Base-by-base conservation (phyloP, 2,797 vertebrate species). In the Onychomys torridus region DNA sequence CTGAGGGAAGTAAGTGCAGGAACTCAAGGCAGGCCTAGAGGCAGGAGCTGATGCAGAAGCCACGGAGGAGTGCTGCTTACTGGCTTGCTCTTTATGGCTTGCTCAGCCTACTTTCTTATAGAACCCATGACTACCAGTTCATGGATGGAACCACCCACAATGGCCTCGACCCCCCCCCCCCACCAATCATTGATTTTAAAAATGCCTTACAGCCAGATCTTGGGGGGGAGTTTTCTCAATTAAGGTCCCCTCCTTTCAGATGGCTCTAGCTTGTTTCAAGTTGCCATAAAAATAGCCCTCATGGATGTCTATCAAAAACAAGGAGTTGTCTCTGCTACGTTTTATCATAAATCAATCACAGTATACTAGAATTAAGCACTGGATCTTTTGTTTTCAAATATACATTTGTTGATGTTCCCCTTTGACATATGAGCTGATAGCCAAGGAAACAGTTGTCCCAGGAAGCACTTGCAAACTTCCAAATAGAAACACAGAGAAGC, bases 401-500 rank as follows among this genome's bases (percentile, higher is more conserved):
- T 19, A 27, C 37, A 73, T 55, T 73, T 14, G 12, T 10, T 69
- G 61, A 34, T 59, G 82, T n/a, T 86, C 67, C 16, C 65, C 67
- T 90, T 84, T 89, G 46, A 59, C 49, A 65, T 1, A 27, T n/a
- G 21, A 78, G 57, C 57, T 89, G 43, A 23, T 43, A 73, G 17
- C 23, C 55, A 81, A 75, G 85, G 29, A 16, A 78, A 91, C 0
- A n/a, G 21, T 25, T 89, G 67, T 55, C 23, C 89, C 37, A 46
- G 34, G 5, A 92, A 87, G 23, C 40, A 83, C 19, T 59, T 46
- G 21, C 52, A 83, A 86, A 92, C 89, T 92, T 94, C 37, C 85
- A 96, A 86, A 78, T 49, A 86, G 55, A 89, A 96, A 81, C 37
- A 86, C n/a, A 85, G 37, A 46, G 86, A 91, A 93, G 65, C 13